phyloP scores from a whole-genome alignment of 2,888 invertebrate species.

The Polyploca ridens region DNA sequence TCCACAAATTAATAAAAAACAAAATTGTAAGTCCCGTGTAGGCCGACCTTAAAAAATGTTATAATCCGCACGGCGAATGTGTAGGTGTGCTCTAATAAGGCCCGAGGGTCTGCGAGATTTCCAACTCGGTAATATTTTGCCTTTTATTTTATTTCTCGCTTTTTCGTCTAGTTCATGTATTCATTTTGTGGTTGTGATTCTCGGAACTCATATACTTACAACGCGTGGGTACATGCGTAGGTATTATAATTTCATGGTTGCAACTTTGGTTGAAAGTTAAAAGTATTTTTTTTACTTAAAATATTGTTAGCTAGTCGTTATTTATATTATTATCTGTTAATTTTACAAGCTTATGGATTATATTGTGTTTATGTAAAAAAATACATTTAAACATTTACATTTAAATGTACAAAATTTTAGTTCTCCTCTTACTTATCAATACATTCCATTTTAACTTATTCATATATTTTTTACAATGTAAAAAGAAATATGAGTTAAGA shows the following conservation, averaged over 20 bases:
- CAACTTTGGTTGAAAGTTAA: background rate
- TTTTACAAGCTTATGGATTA: too few species aligned
- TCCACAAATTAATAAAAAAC: too few species aligned
- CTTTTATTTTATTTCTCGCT: conserved; percentile 25
- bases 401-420: too few species aligned
- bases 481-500: too few species aligned
- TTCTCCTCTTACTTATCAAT: too few species aligned
- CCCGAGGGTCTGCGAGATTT: conserved; percentile 14
- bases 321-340: too few species aligned
- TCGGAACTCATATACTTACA: conserved; percentile 32
- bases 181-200: conserved; percentile 37
- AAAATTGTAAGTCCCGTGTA: background rate
- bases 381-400: too few species aligned
- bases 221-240: conserved; percentile 2
- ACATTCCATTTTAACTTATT: too few species aligned
- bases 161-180: conserved; percentile 33
- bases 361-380: too few species aligned
- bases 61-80: conserved; percentile 30
- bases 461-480: too few species aligned
- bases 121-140: conserved; percentile 21
- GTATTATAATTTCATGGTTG: conserved; percentile 1
- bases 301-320: too few species aligned
- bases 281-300: too few species aligned
- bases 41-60: conserved; percentile 25
- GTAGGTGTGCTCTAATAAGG: conserved; percentile 31